Evolutionary conservation across 2,888 invertebrate genomes (phyloP).

Genomic region (Noctua comes): DNA sequence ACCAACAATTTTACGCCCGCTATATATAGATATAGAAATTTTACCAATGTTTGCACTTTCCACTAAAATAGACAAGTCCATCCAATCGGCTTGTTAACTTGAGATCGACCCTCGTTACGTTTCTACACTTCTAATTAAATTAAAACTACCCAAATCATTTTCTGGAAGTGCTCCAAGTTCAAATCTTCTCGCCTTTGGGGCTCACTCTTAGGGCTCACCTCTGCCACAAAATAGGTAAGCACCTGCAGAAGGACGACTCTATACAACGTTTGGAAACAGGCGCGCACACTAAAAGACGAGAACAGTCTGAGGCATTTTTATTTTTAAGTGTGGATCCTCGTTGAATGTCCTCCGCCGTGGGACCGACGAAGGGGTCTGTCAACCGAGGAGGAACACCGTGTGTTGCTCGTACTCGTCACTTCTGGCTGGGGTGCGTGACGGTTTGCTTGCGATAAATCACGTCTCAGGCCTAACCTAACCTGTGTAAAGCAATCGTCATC

Average conservation of each 20-base stretch:
- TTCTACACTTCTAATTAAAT: conserved; percentile 72
- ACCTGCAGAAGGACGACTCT: not conserved
- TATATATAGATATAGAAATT: conserved; percentile 12
- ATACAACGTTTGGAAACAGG: not conserved
- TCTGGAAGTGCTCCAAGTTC: conserved; percentile 49
- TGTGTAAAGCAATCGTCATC: not conserved
- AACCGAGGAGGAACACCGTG: too few relatives aligned
- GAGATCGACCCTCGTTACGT: conserved; percentile 69
- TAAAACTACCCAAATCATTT: conserved; percentile 70
- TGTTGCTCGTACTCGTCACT: too few relatives aligned
- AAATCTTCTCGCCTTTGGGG: conserved; percentile 29
- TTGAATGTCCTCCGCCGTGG: too few relatives aligned
- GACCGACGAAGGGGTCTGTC: too few relatives aligned
- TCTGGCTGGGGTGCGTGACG: too few relatives aligned
- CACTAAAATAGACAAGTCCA: conserved; percentile 44
- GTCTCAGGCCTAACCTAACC: not conserved
- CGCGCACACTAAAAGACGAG: not conserved
- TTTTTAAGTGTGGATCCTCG: too few relatives aligned
- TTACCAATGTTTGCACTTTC: conserved; percentile 38
- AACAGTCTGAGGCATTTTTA: not conserved
- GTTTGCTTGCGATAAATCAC: too few relatives aligned
- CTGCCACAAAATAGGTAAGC: not conserved
- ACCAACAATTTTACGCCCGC: not conserved
- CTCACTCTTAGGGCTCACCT: conserved; percentile 6
- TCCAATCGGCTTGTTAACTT: conserved; percentile 64